These are phyloP conservation scores for Bradypodion pumilum DNA, from an alignment of 2,797 vertebrate genomes.

Conservation along the genomic window DNA sequence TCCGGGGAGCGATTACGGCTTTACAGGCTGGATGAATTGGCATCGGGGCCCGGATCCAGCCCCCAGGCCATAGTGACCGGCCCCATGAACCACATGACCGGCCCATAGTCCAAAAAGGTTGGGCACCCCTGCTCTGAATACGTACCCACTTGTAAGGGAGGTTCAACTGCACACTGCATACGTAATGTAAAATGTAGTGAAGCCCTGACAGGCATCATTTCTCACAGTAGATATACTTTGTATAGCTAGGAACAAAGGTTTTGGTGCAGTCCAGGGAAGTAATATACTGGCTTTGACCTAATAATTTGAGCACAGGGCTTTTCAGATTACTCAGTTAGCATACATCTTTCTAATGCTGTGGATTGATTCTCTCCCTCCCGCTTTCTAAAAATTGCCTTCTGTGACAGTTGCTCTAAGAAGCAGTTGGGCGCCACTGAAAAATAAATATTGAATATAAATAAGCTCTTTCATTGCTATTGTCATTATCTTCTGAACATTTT, in stretches of 20 bases:
- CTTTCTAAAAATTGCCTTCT: not conserved
- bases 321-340: not conserved
- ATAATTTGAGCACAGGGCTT: conserved; percentile 7
- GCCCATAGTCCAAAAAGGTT: too few relatives aligned
- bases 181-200: not conserved
- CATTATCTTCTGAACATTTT: not conserved
- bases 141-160: not conserved
- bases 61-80: too few relatives aligned
- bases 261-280: not conserved
- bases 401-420: conserved; percentile 4
- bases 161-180: not conserved
- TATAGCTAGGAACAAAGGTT: not conserved
- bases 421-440: not conserved
- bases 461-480: not conserved
- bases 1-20: too few relatives aligned
- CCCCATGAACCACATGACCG: too few relatives aligned
- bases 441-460: not conserved
- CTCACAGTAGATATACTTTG: not conserved
- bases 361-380: not conserved
- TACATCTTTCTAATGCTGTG: not conserved
- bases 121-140: too few relatives aligned
- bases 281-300: not conserved
- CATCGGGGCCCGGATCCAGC: too few relatives aligned
- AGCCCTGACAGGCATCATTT: not conserved
- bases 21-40: too few relatives aligned